phyloP scores from a whole-genome alignment of 2,113 vertebrate species.

The Motacilla alba region DNA sequence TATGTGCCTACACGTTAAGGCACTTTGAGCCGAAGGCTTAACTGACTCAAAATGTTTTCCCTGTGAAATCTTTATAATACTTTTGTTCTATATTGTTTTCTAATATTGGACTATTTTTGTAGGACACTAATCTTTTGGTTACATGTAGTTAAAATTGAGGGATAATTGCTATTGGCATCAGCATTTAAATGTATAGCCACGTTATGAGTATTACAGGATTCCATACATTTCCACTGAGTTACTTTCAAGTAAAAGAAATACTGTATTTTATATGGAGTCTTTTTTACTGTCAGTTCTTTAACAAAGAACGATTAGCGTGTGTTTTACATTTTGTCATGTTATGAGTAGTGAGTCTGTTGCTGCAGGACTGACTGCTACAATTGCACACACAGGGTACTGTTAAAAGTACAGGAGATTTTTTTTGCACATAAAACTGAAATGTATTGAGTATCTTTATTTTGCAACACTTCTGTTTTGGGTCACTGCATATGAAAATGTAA shows the following conservation, averaged over 20 bases:
- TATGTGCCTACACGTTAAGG: slow-evolving; percentile 64
- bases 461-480: not conserved
- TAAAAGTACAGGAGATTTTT: not conserved
- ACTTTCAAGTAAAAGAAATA: slow-evolving; percentile 49
- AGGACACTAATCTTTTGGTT: slow-evolving; percentile 59
- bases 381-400: slow-evolving; percentile 34
- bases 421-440: slow-evolving; percentile 20
- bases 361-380: not conserved
- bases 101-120: slow-evolving; percentile 59
- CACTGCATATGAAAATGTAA: not conserved
- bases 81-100: slow-evolving; percentile 42
- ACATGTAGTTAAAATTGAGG: slow-evolving; percentile 53
- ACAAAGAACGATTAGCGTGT: not conserved
- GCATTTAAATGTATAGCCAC: not conserved
- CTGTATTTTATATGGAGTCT: slow-evolving; percentile 34
- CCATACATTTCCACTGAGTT: slow-evolving; percentile 42
- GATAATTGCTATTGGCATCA: not conserved
- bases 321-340: slow-evolving; percentile 27
- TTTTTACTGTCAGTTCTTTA: slow-evolving; percentile 42
- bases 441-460: not conserved
- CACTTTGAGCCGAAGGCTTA: slow-evolving; percentile 52
- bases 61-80: slow-evolving; percentile 31
- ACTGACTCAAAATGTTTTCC: not conserved
- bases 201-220: not conserved
- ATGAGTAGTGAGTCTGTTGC: not conserved